Percentiles rank a stretch among this genome's conserved stretches.
These are phyloP conservation scores for Lagria hirta DNA, from an alignment of 2,888 invertebrate genomes.

Conservation along the genomic window DNA sequence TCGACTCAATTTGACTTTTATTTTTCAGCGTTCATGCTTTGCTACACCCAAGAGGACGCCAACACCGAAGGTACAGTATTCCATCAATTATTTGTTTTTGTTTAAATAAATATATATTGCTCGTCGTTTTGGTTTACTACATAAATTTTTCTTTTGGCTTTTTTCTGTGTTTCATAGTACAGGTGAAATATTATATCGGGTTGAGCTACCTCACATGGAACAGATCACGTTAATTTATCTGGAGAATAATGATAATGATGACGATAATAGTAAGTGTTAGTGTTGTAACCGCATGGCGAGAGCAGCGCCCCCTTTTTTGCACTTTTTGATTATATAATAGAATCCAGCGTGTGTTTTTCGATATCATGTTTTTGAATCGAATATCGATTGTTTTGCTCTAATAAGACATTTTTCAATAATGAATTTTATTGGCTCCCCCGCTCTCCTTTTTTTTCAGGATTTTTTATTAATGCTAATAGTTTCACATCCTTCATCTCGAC, in stretches of 20 bases:
- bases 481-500: too few relatives aligned
- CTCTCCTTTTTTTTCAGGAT: too few relatives aligned
- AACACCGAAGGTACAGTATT: conserved; percentile 79
- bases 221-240: conserved; percentile 92
- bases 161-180: conserved; percentile 59
- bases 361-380: conserved; percentile 12
- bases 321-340: too few relatives aligned
- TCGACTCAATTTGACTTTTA: too few relatives aligned
- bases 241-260: conserved; percentile 73
- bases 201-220: conserved; percentile 92
- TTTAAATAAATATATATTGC: conserved; percentile 26
- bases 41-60: conserved; percentile 90
- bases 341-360: conserved; percentile 35
- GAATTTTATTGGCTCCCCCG: too few relatives aligned
- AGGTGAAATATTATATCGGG: conserved; percentile 91
- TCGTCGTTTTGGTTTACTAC: conserved; percentile 50
- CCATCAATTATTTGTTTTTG: conserved; percentile 23
- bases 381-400: too few relatives aligned
- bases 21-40: conserved; percentile 91
- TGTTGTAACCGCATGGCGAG: conserved; percentile 63
- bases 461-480: too few relatives aligned
- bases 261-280: conserved; percentile 66
- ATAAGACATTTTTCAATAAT: too few relatives aligned
- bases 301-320: conserved; percentile 36
- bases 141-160: conserved; percentile 55